Evolutionary conservation across 23 tunicate genomes (phyloP).

Genomic region (Styela plicata): DNA sequence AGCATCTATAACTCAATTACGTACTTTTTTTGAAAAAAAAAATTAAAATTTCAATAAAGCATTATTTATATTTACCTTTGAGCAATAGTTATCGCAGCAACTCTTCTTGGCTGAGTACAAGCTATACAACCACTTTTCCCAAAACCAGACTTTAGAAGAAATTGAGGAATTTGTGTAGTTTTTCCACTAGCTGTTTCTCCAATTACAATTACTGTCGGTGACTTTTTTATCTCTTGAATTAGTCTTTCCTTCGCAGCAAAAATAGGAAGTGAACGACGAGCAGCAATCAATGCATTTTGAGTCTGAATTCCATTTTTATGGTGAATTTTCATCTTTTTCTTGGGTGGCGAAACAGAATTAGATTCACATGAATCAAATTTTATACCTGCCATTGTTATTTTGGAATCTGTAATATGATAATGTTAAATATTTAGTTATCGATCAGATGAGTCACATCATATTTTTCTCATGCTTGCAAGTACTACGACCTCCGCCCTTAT

Average conservation of each 20-base stretch:
- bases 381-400: too few relatives aligned
- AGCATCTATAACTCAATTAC: too few relatives aligned
- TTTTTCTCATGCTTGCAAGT: too few relatives aligned
- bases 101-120: slow-evolving; percentile 91
- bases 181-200: slow-evolving; percentile 98
- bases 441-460: too few relatives aligned
- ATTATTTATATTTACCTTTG: slow-evolving; percentile 35
- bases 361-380: too few relatives aligned
- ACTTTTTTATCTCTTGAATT: slow-evolving; percentile 47
- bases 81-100: slow-evolving; percentile 92
- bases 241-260: slow-evolving; percentile 46
- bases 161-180: slow-evolving; percentile 94
- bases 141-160: slow-evolving; percentile 34
- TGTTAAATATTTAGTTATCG: too few relatives aligned
- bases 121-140: slow-evolving; percentile 65
- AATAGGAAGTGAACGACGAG: slow-evolving; percentile 46
- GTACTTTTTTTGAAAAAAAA: too few relatives aligned
- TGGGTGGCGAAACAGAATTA: too few relatives aligned
- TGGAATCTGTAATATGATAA: too few relatives aligned
- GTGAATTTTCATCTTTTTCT: background rate
- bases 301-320: background rate
- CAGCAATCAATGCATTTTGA: slow-evolving; percentile 3
- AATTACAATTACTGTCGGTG: slow-evolving; percentile 53
- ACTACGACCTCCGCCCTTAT: too few relatives aligned
- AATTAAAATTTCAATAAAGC: too few relatives aligned